Percentiles rank a stretch among this genome's conserved stretches.
Evolutionary conservation across 1,140 invertebrate species (phyloP).

Genomic region (Aphaenogaster rudis): DNA sequence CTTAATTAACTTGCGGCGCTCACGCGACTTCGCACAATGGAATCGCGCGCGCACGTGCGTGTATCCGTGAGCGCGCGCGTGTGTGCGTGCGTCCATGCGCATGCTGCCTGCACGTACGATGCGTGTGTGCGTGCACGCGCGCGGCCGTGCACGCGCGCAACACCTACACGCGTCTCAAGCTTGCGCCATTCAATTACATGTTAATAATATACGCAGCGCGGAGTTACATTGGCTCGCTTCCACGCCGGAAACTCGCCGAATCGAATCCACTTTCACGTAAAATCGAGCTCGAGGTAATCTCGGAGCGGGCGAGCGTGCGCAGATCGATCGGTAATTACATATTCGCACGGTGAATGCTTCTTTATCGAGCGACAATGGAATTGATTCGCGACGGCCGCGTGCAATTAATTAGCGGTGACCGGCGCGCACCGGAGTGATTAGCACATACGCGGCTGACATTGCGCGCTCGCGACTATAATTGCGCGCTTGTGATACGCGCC

Average conservation of each 20-base stretch:
- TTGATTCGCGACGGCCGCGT: conserved; percentile 59
- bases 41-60: conserved; percentile 39
- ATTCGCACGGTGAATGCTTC: conserved; percentile 72
- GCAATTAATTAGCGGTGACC: conserved; percentile 63
- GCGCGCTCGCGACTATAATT: conserved; percentile 57
- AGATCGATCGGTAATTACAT: conserved; percentile 73
- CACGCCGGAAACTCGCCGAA: conserved; percentile 70
- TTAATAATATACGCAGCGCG: conserved; percentile 83
- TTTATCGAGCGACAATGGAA: conserved; percentile 65
- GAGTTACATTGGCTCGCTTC: conserved; percentile 74
- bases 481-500: conserved; percentile 50
- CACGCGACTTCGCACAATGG: conserved; percentile 85
- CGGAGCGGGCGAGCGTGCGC: conserved; percentile 28
- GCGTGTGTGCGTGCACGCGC: conserved; percentile 6
- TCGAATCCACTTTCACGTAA: conserved; percentile 72
- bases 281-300: conserved; percentile 70
- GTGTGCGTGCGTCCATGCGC: neutral
- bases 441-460: conserved; percentile 64
- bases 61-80: neutral
- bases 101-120: conserved; percentile 60
- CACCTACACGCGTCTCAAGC: conserved; percentile 73
- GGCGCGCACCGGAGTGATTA: conserved; percentile 67
- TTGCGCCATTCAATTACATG: conserved; percentile 84
- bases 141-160: neutral
- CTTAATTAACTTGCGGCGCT: conserved; percentile 86